Base-by-base conservation (phyloP, 2,888 invertebrate genomes). In the Seira sanloemensis region DNA sequence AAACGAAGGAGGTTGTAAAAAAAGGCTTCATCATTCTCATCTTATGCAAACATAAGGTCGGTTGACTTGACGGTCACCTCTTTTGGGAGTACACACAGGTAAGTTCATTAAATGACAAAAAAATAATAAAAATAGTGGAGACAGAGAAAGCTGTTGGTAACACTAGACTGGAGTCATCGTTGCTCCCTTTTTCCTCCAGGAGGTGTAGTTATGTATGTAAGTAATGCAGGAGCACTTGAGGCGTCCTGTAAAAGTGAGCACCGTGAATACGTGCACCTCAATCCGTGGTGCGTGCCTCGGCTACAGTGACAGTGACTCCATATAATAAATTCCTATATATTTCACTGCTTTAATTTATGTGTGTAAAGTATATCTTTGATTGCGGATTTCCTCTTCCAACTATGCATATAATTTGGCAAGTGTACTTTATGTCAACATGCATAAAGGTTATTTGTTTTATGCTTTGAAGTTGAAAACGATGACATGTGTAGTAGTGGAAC, bases 391-490 rank as follows among this genome's bases (percentile, higher is more conserved):
- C n/a, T n/a, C n/a, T 18, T 58, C 58, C 58, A 58, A 58, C 18
- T 7, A 9, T 5, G n/a, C 58, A 18, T 12, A 58, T 58, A 58
- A 58, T 58, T 58, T 58, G 7, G 2, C 7, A 58, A 58, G n/a
- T 58, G 5, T 58, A n/a, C 58, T 58, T n/a, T 58, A 58, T 58
- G 58, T 58, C 7, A 58, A 58, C 58, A 58, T 58, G 58, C 58
- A 58, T 18, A 58, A 58, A 58, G 58, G 58, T 18, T 58, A 58
- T 58, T 58, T 58, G 58, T 58, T 58, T 58, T 58, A 58, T 58
- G 58, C 58, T 58, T n/a, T 58, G 16, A 58, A 58, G 58, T 58
- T 58, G 58, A 58, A 58, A 58, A 58, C 58, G 58, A 58, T 58
- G 58, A 58, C 58, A 58, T 58, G 18, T 58, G 58, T 58, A 58